Percentiles rank a stretch among this genome's conserved stretches.
Evolutionary conservation across 2,888 invertebrate species (phyloP).

Genomic region (Epinotia nisella): DNA sequence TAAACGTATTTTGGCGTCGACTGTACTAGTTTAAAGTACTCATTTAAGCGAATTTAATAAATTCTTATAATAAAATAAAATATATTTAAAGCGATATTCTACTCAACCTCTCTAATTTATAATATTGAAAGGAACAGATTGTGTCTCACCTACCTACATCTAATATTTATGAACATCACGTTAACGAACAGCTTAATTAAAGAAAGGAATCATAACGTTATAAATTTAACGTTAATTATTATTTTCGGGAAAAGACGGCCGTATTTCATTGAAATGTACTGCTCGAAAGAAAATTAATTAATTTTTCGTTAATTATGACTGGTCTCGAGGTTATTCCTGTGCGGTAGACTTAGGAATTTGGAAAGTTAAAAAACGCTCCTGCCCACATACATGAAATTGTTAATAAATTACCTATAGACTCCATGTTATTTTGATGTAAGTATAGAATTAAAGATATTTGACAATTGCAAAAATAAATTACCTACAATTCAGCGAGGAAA

Average conservation of each 20-base stretch:
- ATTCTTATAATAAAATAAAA: too few species aligned
- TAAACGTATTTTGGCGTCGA: too few species aligned
- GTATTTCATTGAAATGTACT: conserved; percentile 31
- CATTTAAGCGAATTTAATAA: too few species aligned
- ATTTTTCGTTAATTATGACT: conserved; percentile 15
- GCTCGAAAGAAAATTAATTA: conserved; percentile 35
- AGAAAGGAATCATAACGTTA: not conserved
- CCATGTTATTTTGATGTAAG: not conserved
- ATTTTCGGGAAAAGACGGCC: conserved; percentile 1
- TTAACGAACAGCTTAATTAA: not conserved
- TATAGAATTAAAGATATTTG: not conserved
- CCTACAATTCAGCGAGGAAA: too few species aligned
- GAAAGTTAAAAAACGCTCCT: too few species aligned
- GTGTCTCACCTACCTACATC: too few species aligned
- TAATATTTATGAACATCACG: not conserved
- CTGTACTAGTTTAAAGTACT: too few species aligned
- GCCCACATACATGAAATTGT: too few species aligned
- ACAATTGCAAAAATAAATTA: not conserved
- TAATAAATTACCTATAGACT: too few species aligned
- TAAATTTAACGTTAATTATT: conserved; percentile 34
- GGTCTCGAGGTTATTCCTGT: not conserved
- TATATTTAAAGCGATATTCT: too few species aligned
- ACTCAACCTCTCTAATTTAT: too few species aligned
- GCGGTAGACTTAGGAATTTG: not conserved
- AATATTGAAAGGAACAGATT: too few species aligned